Percentiles rank a stretch among this genome's conserved stretches.
These are phyloP conservation scores for Arnoldichthys spilopterus DNA, from an alignment of 2,797 vertebrate species.

Conservation along the genomic window DNA sequence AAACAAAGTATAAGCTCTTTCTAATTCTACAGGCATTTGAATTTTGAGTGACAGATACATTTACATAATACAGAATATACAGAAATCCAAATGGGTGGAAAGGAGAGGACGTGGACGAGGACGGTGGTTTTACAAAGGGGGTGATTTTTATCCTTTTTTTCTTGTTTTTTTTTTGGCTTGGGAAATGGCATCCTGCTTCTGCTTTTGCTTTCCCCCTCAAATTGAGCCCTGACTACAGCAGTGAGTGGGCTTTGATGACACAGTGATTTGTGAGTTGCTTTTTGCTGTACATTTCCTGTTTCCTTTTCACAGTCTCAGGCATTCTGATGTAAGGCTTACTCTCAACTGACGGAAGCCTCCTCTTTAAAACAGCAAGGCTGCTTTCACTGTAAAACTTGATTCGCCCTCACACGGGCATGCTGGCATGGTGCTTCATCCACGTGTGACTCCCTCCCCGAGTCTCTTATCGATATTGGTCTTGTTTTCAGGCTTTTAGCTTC, in stretches of 20 bases:
- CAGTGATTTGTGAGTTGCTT: conserved; percentile 8
- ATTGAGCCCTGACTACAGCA: neutral
- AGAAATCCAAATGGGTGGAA: neutral
- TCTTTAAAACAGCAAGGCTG: conserved; percentile 17
- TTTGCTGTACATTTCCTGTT: conserved; percentile 1
- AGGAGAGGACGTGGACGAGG: neutral
- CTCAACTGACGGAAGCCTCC: neutral
- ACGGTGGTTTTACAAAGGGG: neutral
- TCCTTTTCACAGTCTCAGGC: neutral
- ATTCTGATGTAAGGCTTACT: conserved; percentile 5
- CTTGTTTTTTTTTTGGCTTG: neutral
- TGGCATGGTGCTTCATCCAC: neutral
- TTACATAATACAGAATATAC: neutral
- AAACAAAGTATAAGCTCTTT: neutral
- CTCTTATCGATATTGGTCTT: conserved; percentile 1
- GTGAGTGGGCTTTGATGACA: conserved; percentile 14
- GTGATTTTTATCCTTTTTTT: neutral
- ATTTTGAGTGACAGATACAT: neutral
- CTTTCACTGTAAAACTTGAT: neutral
- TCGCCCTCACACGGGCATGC: neutral
- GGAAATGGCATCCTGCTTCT: neutral
- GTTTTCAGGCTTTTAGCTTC: neutral
- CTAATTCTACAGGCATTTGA: neutral
- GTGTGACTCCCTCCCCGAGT: neutral
- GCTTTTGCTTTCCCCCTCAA: neutral